Base-by-base conservation (phyloP, 2,797 vertebrate species). In the Sebastes steindachneri region DNA sequence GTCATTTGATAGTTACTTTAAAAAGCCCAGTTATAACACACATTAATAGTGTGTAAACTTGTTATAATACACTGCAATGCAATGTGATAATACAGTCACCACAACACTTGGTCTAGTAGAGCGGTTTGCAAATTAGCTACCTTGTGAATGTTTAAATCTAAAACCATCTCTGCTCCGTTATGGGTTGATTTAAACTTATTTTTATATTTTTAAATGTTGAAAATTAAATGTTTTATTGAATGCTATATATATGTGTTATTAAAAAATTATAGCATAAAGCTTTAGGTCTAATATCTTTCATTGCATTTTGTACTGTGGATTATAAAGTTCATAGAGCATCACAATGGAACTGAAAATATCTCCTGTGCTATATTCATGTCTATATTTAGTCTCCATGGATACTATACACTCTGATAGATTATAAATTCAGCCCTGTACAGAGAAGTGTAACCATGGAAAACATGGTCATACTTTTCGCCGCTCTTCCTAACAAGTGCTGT, bases 401-500 rank as follows among this genome's bases (percentile, higher is more conserved):
- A 23, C 21, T 48, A 26, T 64, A 28, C 51, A 53, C 15, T 58
- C 23, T 65, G 45, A 66, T 33, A 53, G 37, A 59, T 53, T 25
- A 53, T 37, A 66, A 51, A 78, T 63, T 11, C 23, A 77, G 33
- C 37, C 14, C 55, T 60, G 68, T 21, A 65, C 23, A 82, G 59
- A 29, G 15, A 79, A 29, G 48, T 35, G 58, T 67, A 75, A 55
- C 66, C 63, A 63, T 68, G 66, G 60, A 72, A 82, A 83, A 74
- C 29, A 74, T 63, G 55, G 29, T 48, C 28, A 68, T 29, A 70
- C 60, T 62, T 74, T 80, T 80, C 63, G 64, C 63, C 35, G 53
- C 57, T 83, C 67, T 87, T 86, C 60, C 65, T 68, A 83, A 63
- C 78, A 86, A 74, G 69, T 67, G 79, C 80, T 86, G 65, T 80